Evolutionary conservation across 2,888 invertebrate genomes (phyloP), one percentile per base, ranked within the genome.

Genomic region (Eutolmus rufibarbis): DNA sequence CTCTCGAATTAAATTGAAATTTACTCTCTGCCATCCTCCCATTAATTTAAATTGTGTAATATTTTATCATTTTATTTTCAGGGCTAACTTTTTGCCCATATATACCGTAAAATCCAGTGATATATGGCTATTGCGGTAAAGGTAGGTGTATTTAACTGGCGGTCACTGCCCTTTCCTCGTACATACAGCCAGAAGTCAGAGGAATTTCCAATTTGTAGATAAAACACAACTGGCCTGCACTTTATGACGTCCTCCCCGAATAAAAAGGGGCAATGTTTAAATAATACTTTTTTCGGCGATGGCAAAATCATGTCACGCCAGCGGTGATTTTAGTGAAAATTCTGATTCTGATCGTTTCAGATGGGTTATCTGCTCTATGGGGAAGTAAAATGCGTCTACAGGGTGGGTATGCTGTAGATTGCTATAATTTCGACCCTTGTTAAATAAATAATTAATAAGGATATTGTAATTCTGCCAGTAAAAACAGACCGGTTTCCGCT

Each of bases 11-110:
- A 82, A 82, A 82, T 82, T 82, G 82, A 82, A 82, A 82, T 82
- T 82, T 82, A 82, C 82, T 82, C 51, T 56, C 82, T 57, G 34
- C 82, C 82, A 40, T 34, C 82, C 78, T 14, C 82, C 82, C 57
- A 82, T 82, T 82, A 82, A 82, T 82, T 82, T 82, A 56, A 82
- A 57, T 66, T 82, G 34, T 56, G 82, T 66, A 82, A 82, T 82
- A 82, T 82, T 82, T 82, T 82, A 82, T 82, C 82, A 82, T 82
- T 82, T 82, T 82, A 82, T 82, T 82, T 82, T 82, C 82, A 82
- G 57, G 56, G 37, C 82, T 37, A 82, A 82, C 66, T 82, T 82
- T 82, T 82, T 37, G 82, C 82, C 82, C 82, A 37, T 66, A 66
- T 66, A 66, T 66, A 66, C 66, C 57, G 56, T 19, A 19, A 57